Percentiles rank a stretch among this genome's conserved stretches.
Evolutionary conservation across 2,888 invertebrate genomes (phyloP).

Genomic region (Sarcophaga carnaria): DNA sequence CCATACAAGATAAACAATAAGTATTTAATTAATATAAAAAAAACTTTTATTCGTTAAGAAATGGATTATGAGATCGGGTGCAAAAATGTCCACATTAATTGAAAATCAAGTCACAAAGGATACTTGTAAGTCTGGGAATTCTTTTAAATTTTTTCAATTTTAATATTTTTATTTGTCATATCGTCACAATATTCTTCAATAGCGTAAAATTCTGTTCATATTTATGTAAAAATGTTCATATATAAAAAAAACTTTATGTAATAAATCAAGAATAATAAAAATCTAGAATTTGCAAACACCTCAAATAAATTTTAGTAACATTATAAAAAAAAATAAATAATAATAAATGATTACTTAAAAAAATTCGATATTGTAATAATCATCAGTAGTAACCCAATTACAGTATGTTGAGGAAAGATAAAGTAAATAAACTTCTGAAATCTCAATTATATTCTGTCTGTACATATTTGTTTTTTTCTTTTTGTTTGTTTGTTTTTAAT

Average conservation of each 20-base stretch:
- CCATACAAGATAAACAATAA: neutral
- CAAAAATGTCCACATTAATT: neutral
- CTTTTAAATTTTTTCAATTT: neutral
- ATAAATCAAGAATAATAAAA: neutral
- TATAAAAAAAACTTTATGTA: neutral
- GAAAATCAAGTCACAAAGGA: too few relatives aligned
- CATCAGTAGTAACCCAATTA: too few relatives aligned
- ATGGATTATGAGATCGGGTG: neutral
- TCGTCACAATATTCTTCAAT: neutral
- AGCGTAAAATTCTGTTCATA: neutral
- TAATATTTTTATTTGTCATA: neutral
- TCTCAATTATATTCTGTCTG: conserved; percentile 24
- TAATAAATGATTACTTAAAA: too few relatives aligned
- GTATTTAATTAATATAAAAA: neutral
- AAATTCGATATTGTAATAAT: neutral
- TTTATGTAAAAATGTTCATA: neutral
- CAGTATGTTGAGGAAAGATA: neutral
- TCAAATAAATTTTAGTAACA: conserved; percentile 65
- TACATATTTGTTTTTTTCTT: conserved; percentile 35
- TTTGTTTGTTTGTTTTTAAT: conserved; percentile 9
- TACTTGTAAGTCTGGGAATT: too few relatives aligned
- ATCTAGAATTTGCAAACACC: conserved; percentile 47
- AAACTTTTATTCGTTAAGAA: neutral
- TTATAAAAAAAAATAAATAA: conserved; percentile 34
- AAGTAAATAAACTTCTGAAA: conserved; percentile 11